Conservation (phyloP, 2,888 invertebrate species). For the Macropis europaea region DNA sequence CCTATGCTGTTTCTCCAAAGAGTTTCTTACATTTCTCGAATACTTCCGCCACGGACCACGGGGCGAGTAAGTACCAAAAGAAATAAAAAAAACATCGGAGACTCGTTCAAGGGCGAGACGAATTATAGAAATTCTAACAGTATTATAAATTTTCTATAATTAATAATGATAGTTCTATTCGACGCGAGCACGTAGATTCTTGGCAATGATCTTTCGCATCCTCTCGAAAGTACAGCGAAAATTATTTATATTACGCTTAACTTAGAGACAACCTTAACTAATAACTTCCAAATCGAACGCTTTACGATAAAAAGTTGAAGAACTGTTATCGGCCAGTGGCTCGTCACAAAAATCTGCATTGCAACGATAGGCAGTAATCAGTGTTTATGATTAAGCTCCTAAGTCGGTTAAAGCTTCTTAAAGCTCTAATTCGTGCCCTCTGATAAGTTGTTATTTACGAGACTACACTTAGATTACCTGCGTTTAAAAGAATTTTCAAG, state of each 20-base stretch:
- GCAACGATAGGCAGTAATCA: background rate
- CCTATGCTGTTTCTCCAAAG: background rate
- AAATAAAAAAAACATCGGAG: background rate
- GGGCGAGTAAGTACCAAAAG: background rate
- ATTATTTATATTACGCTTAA: slow-evolving; percentile 1
- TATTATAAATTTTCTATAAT: slow-evolving; percentile 32
- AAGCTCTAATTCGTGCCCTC: background rate
- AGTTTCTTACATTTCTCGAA: background rate
- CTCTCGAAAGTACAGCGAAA: slow-evolving; percentile 1
- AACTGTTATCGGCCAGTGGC: background rate
- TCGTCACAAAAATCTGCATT: slow-evolving; percentile 3
- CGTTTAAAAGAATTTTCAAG: background rate
- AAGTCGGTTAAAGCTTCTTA: background rate
- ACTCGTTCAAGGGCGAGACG: slow-evolving; percentile 9
- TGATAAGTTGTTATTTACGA: background rate
- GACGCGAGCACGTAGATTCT: slow-evolving; percentile 14
- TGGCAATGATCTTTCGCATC: slow-evolving; percentile 8
- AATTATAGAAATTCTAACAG: slow-evolving; percentile 30
- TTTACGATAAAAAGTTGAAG: slow-evolving; percentile 1
- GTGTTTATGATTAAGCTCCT: slow-evolving; percentile 2
- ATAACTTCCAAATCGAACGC: slow-evolving; percentile 13
- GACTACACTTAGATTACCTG: background rate
- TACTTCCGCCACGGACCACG: background rate
- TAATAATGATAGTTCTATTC: slow-evolving; percentile 36
- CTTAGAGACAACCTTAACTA: slow-evolving; percentile 7